Percentiles rank a stretch among this genome's conserved stretches.
These are phyloP conservation scores for Pristionchus arcanus DNA, from an alignment of 2,888 invertebrate genomes.

Conservation along the genomic window DNA sequence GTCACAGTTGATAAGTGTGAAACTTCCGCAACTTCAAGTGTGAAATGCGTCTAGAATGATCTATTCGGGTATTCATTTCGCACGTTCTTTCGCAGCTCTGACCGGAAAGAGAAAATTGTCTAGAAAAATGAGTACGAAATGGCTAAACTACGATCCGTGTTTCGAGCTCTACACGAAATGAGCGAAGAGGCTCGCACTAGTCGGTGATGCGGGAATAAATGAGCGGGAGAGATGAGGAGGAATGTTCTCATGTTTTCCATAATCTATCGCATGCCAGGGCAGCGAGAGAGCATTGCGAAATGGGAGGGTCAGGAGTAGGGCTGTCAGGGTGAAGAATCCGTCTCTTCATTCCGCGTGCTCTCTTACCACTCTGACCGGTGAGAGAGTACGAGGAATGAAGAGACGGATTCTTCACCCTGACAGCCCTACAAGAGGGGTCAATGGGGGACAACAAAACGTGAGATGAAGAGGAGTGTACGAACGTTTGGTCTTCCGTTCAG, in stretches of 20 bases:
- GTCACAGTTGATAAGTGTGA: not conserved
- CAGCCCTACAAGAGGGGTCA: no score
- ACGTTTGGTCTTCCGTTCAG: not conserved
- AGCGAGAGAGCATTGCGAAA: not conserved
- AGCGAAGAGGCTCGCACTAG: not conserved
- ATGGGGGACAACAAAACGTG: not conserved
- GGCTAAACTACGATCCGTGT: no score
- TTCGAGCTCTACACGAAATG: not conserved
- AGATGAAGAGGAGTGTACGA: not conserved
- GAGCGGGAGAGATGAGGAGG: not conserved
- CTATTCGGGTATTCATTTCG: no score
- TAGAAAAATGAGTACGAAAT: no score
- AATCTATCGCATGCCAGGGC: not conserved
- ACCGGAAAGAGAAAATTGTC: not conserved
- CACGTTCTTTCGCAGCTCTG: not conserved
- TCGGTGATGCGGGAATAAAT: not conserved
- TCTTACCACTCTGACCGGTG: no score
- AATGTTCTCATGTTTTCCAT: not conserved
- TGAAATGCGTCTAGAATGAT: no score
- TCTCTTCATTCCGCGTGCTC: no score
- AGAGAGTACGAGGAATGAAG: no score
- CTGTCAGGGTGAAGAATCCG: no score
- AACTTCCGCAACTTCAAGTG: not conserved
- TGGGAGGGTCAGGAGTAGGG: not conserved
- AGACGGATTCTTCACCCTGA: no score